Evolutionary conservation across 2,113 vertebrate genomes (phyloP).

Genomic region (Psettodes erumei): DNA sequence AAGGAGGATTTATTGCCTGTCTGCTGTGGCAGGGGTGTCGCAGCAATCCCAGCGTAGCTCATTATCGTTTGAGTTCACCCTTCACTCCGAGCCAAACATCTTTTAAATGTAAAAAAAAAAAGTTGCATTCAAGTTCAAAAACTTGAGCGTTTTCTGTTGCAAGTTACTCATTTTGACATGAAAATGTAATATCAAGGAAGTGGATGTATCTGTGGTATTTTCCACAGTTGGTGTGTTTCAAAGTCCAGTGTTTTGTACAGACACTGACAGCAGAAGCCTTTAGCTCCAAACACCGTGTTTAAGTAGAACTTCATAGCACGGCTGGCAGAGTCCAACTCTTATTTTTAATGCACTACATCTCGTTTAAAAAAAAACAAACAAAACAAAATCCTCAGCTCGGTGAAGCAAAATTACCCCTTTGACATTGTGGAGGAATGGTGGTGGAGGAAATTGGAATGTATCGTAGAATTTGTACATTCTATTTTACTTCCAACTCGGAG

Average conservation of each 20-base stretch:
- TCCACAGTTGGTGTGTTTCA: neutral
- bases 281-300: neutral
- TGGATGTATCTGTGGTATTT: neutral
- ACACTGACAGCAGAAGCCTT: neutral
- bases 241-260: neutral
- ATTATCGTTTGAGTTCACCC: too few species aligned
- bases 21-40: too few species aligned
- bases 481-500: neutral
- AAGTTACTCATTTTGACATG: neutral
- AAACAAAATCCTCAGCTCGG: neutral
- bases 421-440: neutral
- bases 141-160: neutral
- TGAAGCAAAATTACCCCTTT: neutral
- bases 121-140: too few species aligned
- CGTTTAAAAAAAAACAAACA: too few species aligned
- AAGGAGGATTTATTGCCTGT: too few species aligned
- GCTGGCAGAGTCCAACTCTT: neutral
- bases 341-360: too few species aligned
- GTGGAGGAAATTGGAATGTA: neutral
- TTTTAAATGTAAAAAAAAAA: too few species aligned
- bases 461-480: neutral
- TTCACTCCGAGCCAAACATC: too few species aligned
- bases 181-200: neutral
- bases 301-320: neutral
- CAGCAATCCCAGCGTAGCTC: too few species aligned